Evolutionary conservation across 2,113 vertebrate genomes (phyloP).

Genomic region (Callocephalon fimbriatum): DNA sequence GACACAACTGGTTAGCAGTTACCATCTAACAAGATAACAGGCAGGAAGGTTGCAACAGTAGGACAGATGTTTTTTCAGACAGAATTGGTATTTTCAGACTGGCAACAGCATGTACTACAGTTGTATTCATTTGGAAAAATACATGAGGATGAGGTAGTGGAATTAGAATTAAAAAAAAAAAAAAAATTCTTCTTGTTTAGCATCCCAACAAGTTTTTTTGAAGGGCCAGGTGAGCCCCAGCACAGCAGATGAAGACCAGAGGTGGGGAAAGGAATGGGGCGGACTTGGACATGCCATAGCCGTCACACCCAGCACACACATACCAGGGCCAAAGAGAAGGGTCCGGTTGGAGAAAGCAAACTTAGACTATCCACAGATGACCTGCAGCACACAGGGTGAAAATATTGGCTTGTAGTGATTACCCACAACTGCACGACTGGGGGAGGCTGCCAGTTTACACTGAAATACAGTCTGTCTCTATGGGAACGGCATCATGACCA

Average conservation of each 20-base stretch:
- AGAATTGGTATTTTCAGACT: background rate
- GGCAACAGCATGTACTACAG: background rate
- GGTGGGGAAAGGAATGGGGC: background rate
- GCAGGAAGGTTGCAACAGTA: background rate
- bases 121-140: background rate
- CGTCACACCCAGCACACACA: background rate
- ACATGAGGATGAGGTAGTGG: background rate
- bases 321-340: background rate
- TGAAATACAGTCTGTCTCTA: background rate
- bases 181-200: background rate
- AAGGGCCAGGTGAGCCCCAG: background rate
- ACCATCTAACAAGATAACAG: background rate
- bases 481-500: fast-evolving
- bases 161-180: background rate
- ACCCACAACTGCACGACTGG: fast-evolving
- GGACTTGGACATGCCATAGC: background rate
- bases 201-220: background rate
- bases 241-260: background rate
- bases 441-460: background rate
- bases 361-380: too few relatives aligned
- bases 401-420: background rate
- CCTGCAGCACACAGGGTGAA: background rate
- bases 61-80: background rate
- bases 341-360: background rate
- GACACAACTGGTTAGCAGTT: background rate